A percentile compares a stretch with the other conserved stretches of the same genome.
Evolutionary conservation across 2,797 vertebrate species (phyloP).

Genomic region (Cynodonichthys magdalenae): DNA sequence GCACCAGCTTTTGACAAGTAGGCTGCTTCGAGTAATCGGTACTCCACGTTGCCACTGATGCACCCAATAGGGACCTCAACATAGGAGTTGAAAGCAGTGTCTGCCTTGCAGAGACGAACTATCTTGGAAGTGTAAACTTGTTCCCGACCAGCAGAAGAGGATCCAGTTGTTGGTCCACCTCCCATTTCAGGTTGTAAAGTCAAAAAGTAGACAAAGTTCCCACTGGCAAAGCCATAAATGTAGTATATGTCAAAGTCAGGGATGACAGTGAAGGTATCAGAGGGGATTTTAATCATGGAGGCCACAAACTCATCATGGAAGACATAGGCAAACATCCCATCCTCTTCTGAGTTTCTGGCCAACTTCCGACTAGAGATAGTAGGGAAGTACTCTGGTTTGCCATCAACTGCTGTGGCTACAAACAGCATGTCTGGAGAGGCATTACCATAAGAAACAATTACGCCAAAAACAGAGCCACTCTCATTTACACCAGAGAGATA

Average conservation of each 20-base stretch:
- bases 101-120: slow-evolving; percentile 95
- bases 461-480: slow-evolving; percentile 95
- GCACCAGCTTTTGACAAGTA: slow-evolving; percentile 94
- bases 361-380: slow-evolving; percentile 97
- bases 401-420: slow-evolving; percentile 95
- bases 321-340: slow-evolving; percentile 97
- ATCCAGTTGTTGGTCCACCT: slow-evolving; percentile 84
- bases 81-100: slow-evolving; percentile 96
- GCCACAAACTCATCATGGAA: slow-evolving; percentile 99
- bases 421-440: slow-evolving; percentile 93
- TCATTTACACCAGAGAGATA: slow-evolving; percentile 98
- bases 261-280: slow-evolving; percentile 96
- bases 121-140: slow-evolving; percentile 98
- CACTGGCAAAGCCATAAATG: slow-evolving; percentile 96
- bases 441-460: slow-evolving; percentile 94
- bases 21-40: slow-evolving; percentile 95
- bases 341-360: slow-evolving; percentile 94
- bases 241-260: slow-evolving; percentile 99
- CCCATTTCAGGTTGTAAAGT: slow-evolving; percentile 98
- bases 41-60: slow-evolving; percentile 91
- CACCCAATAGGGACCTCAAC: slow-evolving; percentile 98
- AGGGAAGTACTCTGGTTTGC: slow-evolving; percentile 97
- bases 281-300: slow-evolving; percentile 99
- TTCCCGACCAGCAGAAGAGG: slow-evolving; percentile 89
- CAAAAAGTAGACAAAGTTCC: slow-evolving; percentile 97